Evolutionary conservation across 2,888 invertebrate species (phyloP).

Genomic region (Epinotia ramella): DNA sequence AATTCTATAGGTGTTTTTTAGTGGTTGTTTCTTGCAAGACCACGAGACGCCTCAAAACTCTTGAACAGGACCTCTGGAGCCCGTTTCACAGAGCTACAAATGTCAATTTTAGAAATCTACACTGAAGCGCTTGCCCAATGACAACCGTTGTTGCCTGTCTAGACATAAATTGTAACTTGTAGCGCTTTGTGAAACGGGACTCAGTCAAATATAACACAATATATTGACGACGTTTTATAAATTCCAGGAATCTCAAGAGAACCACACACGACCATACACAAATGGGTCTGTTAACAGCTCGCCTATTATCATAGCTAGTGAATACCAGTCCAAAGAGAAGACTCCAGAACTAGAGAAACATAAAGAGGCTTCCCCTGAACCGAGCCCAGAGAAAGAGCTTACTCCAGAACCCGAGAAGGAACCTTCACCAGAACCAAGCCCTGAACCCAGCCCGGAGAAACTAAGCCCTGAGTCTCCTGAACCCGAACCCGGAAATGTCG

Average conservation of each 20-base stretch:
- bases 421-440: constrained; percentile 42
- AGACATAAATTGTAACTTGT: too few species aligned
- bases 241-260: constrained; percentile 76
- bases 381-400: constrained; percentile 39
- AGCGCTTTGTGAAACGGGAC: too few species aligned
- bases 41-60: neutral
- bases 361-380: constrained; percentile 49
- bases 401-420: constrained; percentile 46
- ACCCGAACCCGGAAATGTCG: constrained; percentile 46
- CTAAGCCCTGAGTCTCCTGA: constrained; percentile 44
- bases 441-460: constrained; percentile 40
- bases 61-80: neutral
- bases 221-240: neutral
- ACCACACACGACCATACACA: constrained; percentile 74
- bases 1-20: neutral
- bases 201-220: neutral
- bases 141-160: too few species aligned
- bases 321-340: constrained; percentile 69
- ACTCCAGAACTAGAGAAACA: constrained; percentile 51
- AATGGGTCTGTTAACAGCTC: constrained; percentile 76
- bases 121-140: too few species aligned
- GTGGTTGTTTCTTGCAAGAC: neutral
- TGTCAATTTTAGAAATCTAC: too few species aligned
- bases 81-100: too few species aligned
- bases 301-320: constrained; percentile 75